Conservation (phyloP, 2,888 invertebrate species). For the Apamea sordens region DNA sequence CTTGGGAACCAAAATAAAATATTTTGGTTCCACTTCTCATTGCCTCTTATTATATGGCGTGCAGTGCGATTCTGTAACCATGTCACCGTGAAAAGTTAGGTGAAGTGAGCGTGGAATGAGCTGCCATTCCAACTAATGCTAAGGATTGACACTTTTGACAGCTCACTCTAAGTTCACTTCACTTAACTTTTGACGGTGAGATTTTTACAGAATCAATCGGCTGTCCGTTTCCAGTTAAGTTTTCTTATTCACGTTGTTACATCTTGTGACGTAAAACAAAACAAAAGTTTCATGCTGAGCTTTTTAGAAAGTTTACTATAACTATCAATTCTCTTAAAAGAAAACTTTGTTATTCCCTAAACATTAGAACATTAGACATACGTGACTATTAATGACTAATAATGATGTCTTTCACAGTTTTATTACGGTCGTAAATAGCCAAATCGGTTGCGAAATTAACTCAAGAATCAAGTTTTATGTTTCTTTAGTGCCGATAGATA, state of each 20-base stretch:
- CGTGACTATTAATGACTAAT: not conserved
- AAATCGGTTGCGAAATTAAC: slow-evolving; percentile 36
- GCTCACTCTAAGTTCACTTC: too few relatives aligned
- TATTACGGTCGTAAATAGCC: slow-evolving; percentile 31
- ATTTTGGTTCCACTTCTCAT: too few relatives aligned
- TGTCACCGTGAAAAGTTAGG: too few relatives aligned
- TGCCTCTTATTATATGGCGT: too few relatives aligned
- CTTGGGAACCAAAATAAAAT: not conserved
- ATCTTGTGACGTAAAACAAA: not conserved
- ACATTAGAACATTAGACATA: not conserved
- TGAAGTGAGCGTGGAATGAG: too few relatives aligned
- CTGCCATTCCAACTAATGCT: too few relatives aligned
- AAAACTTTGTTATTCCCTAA: not conserved
- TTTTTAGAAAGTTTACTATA: not conserved
- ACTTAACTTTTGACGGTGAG: too few relatives aligned
- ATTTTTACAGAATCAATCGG: too few relatives aligned
- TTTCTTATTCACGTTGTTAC: too few relatives aligned
- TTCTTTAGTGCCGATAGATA: slow-evolving; percentile 8
- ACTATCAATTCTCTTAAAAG: not conserved
- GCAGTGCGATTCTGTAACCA: too few relatives aligned
- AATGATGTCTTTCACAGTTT: slow-evolving; percentile 25
- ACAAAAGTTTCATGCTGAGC: not conserved
- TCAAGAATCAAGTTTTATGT: slow-evolving; percentile 13
- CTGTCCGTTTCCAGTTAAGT: too few relatives aligned
- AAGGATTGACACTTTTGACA: too few relatives aligned